Conservation (phyloP, 2,888 invertebrate species). For the Agriotes lineatus region DNA sequence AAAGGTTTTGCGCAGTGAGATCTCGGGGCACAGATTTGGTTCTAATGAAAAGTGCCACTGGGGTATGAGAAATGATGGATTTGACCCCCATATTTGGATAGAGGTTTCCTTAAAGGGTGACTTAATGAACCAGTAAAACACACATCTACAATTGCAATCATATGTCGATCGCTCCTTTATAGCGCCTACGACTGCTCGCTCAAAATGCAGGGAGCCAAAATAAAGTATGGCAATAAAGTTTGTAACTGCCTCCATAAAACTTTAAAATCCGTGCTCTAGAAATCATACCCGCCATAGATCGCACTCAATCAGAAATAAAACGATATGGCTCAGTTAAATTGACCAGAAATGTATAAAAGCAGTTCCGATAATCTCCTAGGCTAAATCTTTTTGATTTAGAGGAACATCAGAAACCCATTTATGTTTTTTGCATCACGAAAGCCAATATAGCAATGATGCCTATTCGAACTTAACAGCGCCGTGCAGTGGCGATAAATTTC, state of each 20-base stretch:
- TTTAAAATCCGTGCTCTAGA: slow-evolving; percentile 31
- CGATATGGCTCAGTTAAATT: slow-evolving; percentile 55
- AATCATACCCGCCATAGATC: slow-evolving; percentile 46
- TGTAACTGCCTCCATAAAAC: slow-evolving; percentile 32
- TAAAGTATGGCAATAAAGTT: slow-evolving; percentile 16
- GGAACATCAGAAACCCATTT: slow-evolving; percentile 41
- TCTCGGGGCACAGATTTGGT: too few relatives aligned
- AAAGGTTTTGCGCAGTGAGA: too few relatives aligned
- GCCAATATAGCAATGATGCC: slow-evolving; percentile 24
- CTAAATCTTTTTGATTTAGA: slow-evolving; percentile 45
- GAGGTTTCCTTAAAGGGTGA: too few relatives aligned
- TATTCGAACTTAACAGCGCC: slow-evolving; percentile 28
- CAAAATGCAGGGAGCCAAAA: not conserved
- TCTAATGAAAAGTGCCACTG: too few relatives aligned
- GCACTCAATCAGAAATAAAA: slow-evolving; percentile 53
- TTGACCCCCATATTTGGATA: too few relatives aligned
- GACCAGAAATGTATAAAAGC: slow-evolving; percentile 49
- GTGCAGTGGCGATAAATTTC: slow-evolving; percentile 27
- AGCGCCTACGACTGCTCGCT: too few relatives aligned
- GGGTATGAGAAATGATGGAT: too few relatives aligned
- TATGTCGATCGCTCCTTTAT: too few relatives aligned
- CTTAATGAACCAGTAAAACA: too few relatives aligned
- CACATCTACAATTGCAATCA: too few relatives aligned
- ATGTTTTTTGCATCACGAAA: slow-evolving; percentile 37
- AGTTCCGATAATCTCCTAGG: slow-evolving; percentile 30